These are phyloP conservation scores for Dryadula phaetusa DNA, from an alignment of 2,888 invertebrate species.

Conservation along the genomic window DNA sequence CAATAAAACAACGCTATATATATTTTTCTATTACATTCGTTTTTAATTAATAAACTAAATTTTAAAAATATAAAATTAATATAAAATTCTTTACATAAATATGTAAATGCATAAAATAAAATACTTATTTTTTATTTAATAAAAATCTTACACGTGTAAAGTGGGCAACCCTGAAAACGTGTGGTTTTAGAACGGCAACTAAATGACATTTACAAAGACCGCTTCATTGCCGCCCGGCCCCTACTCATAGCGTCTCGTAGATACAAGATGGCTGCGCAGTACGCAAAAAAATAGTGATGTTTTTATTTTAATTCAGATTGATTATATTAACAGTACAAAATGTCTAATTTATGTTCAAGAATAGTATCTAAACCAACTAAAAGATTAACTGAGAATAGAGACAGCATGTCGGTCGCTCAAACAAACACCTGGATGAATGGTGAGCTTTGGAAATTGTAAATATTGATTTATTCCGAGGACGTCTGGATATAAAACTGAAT, in stretches of 20 bases:
- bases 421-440: slow-evolving; percentile 95
- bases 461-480: slow-evolving; percentile 54
- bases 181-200: slow-evolving; percentile 18
- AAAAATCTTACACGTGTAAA: background rate
- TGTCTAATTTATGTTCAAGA: slow-evolving; percentile 92
- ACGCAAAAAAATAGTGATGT: slow-evolving; percentile 42
- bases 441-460: slow-evolving; percentile 78
- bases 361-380: slow-evolving; percentile 89
- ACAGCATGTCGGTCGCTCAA: slow-evolving; percentile 90
- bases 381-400: slow-evolving; percentile 89
- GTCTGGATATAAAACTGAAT: background rate
- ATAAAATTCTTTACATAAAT: background rate
- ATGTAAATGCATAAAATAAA: background rate
- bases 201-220: slow-evolving; percentile 13
- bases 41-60: no score
- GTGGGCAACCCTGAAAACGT: slow-evolving; percentile 14
- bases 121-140: background rate
- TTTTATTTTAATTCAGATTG: slow-evolving; percentile 41
- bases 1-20: no score
- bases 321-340: slow-evolving; percentile 55
- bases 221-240: slow-evolving; percentile 14
- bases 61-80: no score
- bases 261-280: slow-evolving; percentile 51
- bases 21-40: no score
- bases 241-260: slow-evolving; percentile 25